These are phyloP conservation scores for Phortica variegata DNA, from an alignment of 1,140 invertebrate genomes.

Conservation along the genomic window DNA sequence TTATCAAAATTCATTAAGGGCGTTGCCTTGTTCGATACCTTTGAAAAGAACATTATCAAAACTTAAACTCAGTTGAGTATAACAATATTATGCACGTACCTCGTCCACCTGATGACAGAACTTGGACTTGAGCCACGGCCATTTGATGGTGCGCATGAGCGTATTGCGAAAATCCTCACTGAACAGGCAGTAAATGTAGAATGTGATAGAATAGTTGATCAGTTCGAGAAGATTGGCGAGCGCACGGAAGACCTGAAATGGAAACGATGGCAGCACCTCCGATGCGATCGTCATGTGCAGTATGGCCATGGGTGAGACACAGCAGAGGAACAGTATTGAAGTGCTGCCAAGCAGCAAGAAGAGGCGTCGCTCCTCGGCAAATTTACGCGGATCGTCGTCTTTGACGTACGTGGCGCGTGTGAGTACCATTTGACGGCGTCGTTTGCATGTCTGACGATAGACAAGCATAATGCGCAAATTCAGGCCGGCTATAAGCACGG, in stretches of 20 bases:
- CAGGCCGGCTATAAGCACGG: constrained; percentile 66
- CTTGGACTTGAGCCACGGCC: constrained; percentile 59
- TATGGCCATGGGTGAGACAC: constrained; percentile 75
- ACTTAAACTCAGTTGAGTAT: no score
- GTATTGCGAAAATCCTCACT: constrained; percentile 75
- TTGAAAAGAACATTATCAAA: neutral
- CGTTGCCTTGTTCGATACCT: constrained; percentile 20
- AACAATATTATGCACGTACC: constrained; percentile 50
- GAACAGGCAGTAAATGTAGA: constrained; percentile 78
- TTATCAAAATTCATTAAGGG: constrained; percentile 43
- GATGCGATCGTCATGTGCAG: constrained; percentile 70
- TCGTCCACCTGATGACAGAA: constrained; percentile 45
- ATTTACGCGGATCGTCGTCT: constrained; percentile 66
- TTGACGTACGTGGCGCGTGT: constrained; percentile 58
- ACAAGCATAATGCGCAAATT: constrained; percentile 72
- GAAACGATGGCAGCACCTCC: constrained; percentile 63
- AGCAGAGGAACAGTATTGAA: constrained; percentile 72
- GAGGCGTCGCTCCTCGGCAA: constrained; percentile 71
- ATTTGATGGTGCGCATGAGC: constrained; percentile 66
- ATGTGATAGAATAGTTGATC: constrained; percentile 75
- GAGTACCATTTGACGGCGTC: constrained; percentile 65
- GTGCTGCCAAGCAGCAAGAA: constrained; percentile 71
- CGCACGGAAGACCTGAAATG: constrained; percentile 73
- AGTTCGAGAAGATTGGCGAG: constrained; percentile 73
- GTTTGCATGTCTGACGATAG: constrained; percentile 67